Percentiles rank a stretch among this genome's conserved stretches.
Evolutionary conservation across 2,113 vertebrate genomes (phyloP).

Genomic region (Siniperca knerii): DNA sequence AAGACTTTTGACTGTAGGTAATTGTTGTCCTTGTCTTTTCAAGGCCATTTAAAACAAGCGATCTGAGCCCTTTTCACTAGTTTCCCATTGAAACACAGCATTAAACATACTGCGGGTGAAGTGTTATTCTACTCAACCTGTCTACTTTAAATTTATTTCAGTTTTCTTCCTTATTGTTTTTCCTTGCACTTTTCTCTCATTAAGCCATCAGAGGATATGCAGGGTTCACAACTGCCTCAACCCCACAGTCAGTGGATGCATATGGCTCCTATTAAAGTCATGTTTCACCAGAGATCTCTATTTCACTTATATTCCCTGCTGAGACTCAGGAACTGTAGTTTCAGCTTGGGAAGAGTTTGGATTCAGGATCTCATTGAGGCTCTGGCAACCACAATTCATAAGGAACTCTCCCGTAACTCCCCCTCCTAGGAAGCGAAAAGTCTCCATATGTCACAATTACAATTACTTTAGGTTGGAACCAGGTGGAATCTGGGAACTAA

Average conservation of each 20-base stretch:
- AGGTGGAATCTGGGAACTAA: slow-evolving; percentile 29
- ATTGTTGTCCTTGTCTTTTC: slow-evolving; percentile 45
- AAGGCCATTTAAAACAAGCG: slow-evolving; percentile 44
- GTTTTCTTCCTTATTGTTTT: slow-evolving; percentile 66
- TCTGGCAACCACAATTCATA: slow-evolving; percentile 54
- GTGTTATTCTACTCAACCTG: slow-evolving; percentile 47
- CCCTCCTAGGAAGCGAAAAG: slow-evolving; percentile 41
- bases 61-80: slow-evolving; percentile 13
- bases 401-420: slow-evolving; percentile 23
- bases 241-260: slow-evolving; percentile 68
- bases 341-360: slow-evolving; percentile 60
- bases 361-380: slow-evolving; percentile 61
- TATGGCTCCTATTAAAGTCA: slow-evolving; percentile 81
- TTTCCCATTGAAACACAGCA: slow-evolving; percentile 34
- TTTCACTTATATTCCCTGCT: slow-evolving; percentile 72
- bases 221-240: slow-evolving; percentile 53
- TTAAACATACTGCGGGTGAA: slow-evolving; percentile 15
- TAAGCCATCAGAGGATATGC: slow-evolving; percentile 66
- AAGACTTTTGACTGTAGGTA: slow-evolving; percentile 13
- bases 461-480: slow-evolving; percentile 31
- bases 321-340: slow-evolving; percentile 67
- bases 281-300: slow-evolving; percentile 73
- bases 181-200: slow-evolving; percentile 67
- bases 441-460: slow-evolving; percentile 53
- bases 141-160: slow-evolving; percentile 60